phyloP scores from a whole-genome alignment of 1,140 invertebrate genomes.

The Drosophila chauvacae region DNA sequence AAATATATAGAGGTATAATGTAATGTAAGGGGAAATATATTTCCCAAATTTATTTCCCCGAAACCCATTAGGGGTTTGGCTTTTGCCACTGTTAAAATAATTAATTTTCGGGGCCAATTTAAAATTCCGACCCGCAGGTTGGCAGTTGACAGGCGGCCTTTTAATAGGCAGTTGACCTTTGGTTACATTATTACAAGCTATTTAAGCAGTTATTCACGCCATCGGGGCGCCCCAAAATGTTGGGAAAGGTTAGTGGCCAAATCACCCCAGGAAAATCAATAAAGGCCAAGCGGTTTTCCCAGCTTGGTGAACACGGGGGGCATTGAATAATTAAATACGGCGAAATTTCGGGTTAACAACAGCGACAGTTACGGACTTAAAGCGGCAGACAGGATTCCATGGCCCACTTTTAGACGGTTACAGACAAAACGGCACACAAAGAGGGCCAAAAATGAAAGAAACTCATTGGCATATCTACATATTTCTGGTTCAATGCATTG shows the following conservation, averaged over 20 bases:
- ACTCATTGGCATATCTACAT: slow-evolving; percentile 76
- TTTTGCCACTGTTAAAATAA: slow-evolving; percentile 10
- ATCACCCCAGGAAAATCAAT: slow-evolving; percentile 25
- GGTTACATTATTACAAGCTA: slow-evolving; percentile 9
- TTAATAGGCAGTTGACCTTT: slow-evolving; percentile 35
- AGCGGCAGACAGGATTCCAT: slow-evolving; percentile 10
- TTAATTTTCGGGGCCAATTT: slow-evolving; percentile 33
- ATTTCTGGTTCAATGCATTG: slow-evolving; percentile 79
- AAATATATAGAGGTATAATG: not conserved
- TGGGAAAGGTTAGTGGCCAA: slow-evolving; percentile 20
- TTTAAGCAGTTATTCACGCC: slow-evolving; percentile 8
- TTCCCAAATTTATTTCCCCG: not conserved
- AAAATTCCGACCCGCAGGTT: slow-evolving; percentile 22
- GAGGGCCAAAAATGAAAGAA: slow-evolving; percentile 29
- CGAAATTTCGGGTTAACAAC: not conserved
- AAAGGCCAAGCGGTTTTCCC: not conserved
- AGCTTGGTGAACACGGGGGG: not conserved
- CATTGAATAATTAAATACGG: slow-evolving; percentile 15
- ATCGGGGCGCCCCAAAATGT: slow-evolving; percentile 10
- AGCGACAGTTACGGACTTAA: slow-evolving; percentile 11
- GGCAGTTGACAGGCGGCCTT: slow-evolving; percentile 24
- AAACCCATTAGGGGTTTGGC: slow-evolving; percentile 10
- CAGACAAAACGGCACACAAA: slow-evolving; percentile 10
- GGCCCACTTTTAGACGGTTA: slow-evolving; percentile 35
- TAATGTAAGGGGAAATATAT: not conserved